Percentiles rank a stretch among this genome's conserved stretches.
These are phyloP conservation scores for Tenebrosternarchus preto DNA, from an alignment of 2,113 vertebrate genomes.

Conservation along the genomic window DNA sequence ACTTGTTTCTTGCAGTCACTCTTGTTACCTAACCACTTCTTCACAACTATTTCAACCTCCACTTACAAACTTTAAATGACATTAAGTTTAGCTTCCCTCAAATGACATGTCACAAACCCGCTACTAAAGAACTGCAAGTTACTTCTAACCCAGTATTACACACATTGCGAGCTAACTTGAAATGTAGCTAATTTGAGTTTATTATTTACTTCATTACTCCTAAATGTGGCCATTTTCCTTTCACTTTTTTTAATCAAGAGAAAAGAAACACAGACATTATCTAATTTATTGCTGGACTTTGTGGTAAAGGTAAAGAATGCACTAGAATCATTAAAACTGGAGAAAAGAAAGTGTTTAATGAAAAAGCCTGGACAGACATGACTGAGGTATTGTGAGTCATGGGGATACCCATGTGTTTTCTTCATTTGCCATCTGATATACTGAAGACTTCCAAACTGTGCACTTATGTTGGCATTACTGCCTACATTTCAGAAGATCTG, in stretches of 20 bases:
- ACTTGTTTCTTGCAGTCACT: slow-evolving; percentile 54
- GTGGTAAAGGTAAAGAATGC: slow-evolving; percentile 38
- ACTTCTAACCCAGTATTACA: slow-evolving; percentile 42
- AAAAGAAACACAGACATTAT: slow-evolving; percentile 48
- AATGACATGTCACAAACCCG: slow-evolving; percentile 59
- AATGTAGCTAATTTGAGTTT: slow-evolving; percentile 34
- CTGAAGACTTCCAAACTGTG: slow-evolving; percentile 12
- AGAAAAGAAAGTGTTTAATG: slow-evolving; percentile 33
- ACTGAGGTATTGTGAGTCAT: slow-evolving; percentile 32
- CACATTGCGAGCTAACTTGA: slow-evolving; percentile 43
- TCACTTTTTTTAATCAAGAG: slow-evolving; percentile 21
- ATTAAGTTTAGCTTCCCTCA: slow-evolving; percentile 45
- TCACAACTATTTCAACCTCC: slow-evolving; percentile 55
- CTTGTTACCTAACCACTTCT: slow-evolving; percentile 47
- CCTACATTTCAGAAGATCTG: neutral
- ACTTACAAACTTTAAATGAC: slow-evolving; percentile 56
- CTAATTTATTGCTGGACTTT: slow-evolving; percentile 51
- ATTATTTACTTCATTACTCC: slow-evolving; percentile 38
- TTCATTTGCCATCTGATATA: slow-evolving; percentile 35
- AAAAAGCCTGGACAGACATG: slow-evolving; percentile 26
- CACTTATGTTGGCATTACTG: slow-evolving; percentile 9
- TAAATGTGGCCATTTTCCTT: slow-evolving; percentile 35
- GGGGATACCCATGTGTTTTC: slow-evolving; percentile 33
- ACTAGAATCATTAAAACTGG: slow-evolving; percentile 45
- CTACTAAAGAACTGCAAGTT: slow-evolving; percentile 39